Evolutionary conservation across 2,797 vertebrate genomes (phyloP).

Genomic region (Dermochelys coriacea): DNA sequence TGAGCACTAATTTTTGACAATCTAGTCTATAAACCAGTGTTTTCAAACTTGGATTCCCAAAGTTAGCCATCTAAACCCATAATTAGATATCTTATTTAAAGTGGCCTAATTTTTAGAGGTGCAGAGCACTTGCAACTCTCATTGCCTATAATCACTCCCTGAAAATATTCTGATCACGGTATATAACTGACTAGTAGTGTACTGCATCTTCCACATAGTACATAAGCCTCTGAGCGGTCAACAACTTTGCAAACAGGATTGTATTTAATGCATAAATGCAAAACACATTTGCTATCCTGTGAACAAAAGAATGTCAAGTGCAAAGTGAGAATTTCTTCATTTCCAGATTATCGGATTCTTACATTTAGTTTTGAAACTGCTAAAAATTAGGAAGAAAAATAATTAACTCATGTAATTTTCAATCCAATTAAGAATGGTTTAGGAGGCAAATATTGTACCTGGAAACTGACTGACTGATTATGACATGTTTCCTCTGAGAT

Average conservation of each 20-base stretch:
- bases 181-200: background rate
- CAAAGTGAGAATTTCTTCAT: background rate
- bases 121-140: background rate
- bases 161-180: background rate
- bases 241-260: rapidly evolving
- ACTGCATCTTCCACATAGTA: background rate
- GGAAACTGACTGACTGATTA: conserved; percentile 53
- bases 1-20: background rate
- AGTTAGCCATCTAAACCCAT: background rate
- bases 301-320: background rate
- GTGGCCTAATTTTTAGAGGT: background rate
- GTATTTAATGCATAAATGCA: rapidly evolving
- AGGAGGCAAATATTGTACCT: conserved; percentile 70
- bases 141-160: background rate
- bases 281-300: background rate
- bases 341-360: conserved; percentile 11
- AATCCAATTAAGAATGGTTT: conserved; percentile 67
- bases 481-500: conserved; percentile 74
- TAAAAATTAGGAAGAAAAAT: conserved; percentile 55
- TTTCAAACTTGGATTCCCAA: background rate
- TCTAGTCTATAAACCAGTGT: background rate
- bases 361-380: background rate
- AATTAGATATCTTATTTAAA: background rate
- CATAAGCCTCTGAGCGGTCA: background rate
- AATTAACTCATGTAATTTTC: conserved; percentile 67